Base-by-base conservation (phyloP, 2,888 invertebrate species). In the Diadromus collaris region DNA sequence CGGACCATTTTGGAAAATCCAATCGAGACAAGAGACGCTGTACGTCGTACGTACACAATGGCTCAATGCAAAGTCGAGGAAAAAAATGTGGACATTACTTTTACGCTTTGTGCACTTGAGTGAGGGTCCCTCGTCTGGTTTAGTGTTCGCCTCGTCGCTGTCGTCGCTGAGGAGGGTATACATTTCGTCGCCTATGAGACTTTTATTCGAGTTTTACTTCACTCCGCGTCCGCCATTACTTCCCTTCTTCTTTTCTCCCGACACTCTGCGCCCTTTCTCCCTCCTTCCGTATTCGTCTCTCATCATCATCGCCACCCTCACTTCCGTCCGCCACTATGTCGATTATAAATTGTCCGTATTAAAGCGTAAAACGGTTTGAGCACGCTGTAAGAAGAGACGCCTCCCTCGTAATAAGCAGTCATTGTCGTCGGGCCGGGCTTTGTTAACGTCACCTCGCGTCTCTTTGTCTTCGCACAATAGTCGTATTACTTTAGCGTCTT, bases 331-430 rank as follows among this genome's bases (percentile, higher is more conserved):
- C 27, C 63, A 71, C 70, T 64, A 78, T 48, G 67, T 82, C 78
- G 78, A 81, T 80, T 76, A 82, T 81, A 63, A 82, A 79, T 84
- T 79, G 78, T 81, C 71, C 69, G 73, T 81, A 77, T 82, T 83
- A 76, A 76, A 76, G 79, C 72, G 76, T 82, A 81, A 83, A 84
- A 84, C 70, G 80, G 73, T 75, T 82, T 81, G 75, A 83, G 78
- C 76, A 68, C 70, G 73, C 74, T 68, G 81, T 74, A 77, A 79
- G 78, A 81, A 83, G 65, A 81, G 64, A 78, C 61, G 68, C 65
- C 54, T 58, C 68, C 71, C 71, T 67, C 68, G 74, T 82, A 83
- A 82, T 84, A 83, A 83, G 81, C 76, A 77, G 79, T 65, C 75
- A 76, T 73, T 76, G 71, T 74, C 79, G 77, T 34, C 27, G 58